Base-by-base conservation (phyloP, 2,888 invertebrate species). In the Adelphocoris suturalis region DNA sequence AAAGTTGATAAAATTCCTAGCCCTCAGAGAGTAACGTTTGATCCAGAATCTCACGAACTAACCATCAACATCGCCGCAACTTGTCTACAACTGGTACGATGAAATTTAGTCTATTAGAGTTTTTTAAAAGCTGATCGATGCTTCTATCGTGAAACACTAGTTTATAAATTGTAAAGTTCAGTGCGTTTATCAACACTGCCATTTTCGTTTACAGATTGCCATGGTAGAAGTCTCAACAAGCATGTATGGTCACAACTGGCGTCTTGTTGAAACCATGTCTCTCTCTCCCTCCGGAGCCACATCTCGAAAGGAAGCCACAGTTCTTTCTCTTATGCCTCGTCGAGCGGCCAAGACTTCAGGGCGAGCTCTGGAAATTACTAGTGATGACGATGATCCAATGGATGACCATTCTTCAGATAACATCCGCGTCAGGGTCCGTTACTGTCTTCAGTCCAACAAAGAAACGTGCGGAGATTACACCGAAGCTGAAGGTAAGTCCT, bases 381-480 rank as follows among this genome's bases (percentile, higher is more conserved):
- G 88, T 16, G 90, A 91, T 12, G 91, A 91, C n/a, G 90, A 90
- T 19, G 90, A 90, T 28, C 87, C 90, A 14, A 94, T 94, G 88
- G 93, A 93, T 61, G 94, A 95, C 37, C 91, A 91, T 81, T 89
- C 91, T 91, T 95, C 90, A 4, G 92, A 92, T 48, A 91, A 92
- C 81, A 90, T 92, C 0, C 94, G 96, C 91, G 95, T 98, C 78
- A 94, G 97, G 85, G 96, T 98, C 19, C 96, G 97, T 92, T 94
- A 98, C 55, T 98, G 98, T 92, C 94, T 98, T 86, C 95, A 96
- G 92, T 95, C 96, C 80, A 97, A 97, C 93, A 96, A 96, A 87
- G 96, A 97, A 90, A 96, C 96, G 92, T 97, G 98, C 93, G 97
- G 98, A 48, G 97, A 97, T 75, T 97, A 96, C 93, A 95, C 96